phyloP scores from a whole-genome alignment of 30 jellyfish, hydroid and myxozoan genomes.

The Haliclystus octoradiatus region DNA sequence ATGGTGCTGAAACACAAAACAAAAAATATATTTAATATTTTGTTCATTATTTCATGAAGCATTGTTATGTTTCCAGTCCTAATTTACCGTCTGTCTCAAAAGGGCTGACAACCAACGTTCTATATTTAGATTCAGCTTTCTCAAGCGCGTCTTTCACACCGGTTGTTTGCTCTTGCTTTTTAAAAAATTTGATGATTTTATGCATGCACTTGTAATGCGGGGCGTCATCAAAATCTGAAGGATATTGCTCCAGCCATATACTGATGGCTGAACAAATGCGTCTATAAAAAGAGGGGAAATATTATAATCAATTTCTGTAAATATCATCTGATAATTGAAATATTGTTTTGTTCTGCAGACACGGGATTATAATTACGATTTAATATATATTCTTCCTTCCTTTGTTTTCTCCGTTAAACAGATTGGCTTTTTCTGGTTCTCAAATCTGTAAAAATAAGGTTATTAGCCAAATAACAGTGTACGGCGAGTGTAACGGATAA shows the following conservation, averaged over 20 bases:
- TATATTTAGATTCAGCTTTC: conserved; percentile 26
- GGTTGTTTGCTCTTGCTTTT: conserved; percentile 9
- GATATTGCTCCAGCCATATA: conserved; percentile 79
- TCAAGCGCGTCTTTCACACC: conserved; percentile 7
- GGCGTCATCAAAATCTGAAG: conserved; percentile 78
- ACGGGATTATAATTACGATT: not conserved
- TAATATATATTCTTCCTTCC: not conserved
- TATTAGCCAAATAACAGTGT: not conserved
- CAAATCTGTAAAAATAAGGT: not conserved
- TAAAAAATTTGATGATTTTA: conserved; percentile 37
- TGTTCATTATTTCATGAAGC: too few relatives aligned
- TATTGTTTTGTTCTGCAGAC: too few relatives aligned
- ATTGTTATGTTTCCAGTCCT: too few relatives aligned
- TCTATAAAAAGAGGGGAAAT: too few relatives aligned
- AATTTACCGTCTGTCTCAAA: conserved; percentile 57
- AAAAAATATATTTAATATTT: too few relatives aligned
- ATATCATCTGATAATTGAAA: not conserved
- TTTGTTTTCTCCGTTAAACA: not conserved
- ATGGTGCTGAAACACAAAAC: conserved; percentile 41
- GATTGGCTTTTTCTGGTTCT: not conserved
- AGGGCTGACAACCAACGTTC: conserved; percentile 63
- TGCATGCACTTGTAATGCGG: conserved; percentile 43
- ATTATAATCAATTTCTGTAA: not conserved
- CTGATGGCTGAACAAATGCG: conserved; percentile 49
- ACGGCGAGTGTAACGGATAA: not conserved